Base-by-base conservation (phyloP, 2,797 vertebrate species). In the Epinephelus awoara region DNA sequence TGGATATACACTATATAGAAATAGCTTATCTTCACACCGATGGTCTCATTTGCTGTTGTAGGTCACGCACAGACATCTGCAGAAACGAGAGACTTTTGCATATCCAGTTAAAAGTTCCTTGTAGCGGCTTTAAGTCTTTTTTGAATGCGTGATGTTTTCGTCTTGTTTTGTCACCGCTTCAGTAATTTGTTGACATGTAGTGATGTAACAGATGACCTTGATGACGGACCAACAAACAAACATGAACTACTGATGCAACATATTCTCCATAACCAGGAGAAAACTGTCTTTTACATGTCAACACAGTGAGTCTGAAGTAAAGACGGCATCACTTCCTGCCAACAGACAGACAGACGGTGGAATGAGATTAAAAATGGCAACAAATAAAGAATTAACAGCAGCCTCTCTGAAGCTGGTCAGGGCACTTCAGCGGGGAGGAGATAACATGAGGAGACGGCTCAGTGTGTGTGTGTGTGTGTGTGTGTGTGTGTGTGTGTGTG, bases 381-480 rank as follows among this genome's bases (percentile, higher is more conserved):
- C 75, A 38, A 78, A 74, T 67, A 65, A 65, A 80, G 47, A 65
- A 80, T 46, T 65, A 75, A 75, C 65, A 71, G 71, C 63, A 61
- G 66, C 58, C 29, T 40, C 46, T 14, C 2, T 38, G 68, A 49
- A 38, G 56, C 19, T 18, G 57, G 50, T 72, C 70, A 40, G 69
- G 70, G 15, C 69, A 58, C 70, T 56, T 49, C 50, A 73, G 52
- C 12, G 8, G 46, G 38, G 47, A 71, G 61, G 75, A 78, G 61
- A 14, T 73, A 67, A 67, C 70, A 19, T 12, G 40, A 73, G 46
- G 71, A 68, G 77, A 73, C 18, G 27, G 27, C 27, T 27, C 2
- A 25, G 34, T 42, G 14, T 67, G 34, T 17, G 29, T 59, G 63
- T 59, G 63, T 51, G 52, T 47, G 62, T 23, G 17, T 51, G 21